phyloP scores from a whole-genome alignment of 2,113 vertebrate genomes.

The Telmatochromis brachygnathus region DNA sequence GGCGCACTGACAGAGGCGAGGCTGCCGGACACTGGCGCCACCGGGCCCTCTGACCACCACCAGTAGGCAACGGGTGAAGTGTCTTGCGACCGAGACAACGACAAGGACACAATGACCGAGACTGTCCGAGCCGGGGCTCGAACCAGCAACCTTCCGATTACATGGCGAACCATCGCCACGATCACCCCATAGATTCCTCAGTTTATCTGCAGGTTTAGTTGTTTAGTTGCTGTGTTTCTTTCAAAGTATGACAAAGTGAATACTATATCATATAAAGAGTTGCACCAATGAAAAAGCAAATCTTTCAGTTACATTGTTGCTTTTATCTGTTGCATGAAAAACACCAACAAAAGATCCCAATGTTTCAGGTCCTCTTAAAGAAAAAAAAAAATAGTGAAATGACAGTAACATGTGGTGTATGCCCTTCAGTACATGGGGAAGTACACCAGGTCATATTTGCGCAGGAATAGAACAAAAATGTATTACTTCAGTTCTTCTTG shows the following conservation, averaged over 20 bases:
- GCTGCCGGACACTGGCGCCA: neutral
- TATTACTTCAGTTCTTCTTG: neutral
- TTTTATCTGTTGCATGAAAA: neutral
- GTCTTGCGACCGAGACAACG: neutral
- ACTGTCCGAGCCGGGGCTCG: neutral
- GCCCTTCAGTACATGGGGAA: neutral
- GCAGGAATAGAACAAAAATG: fast-evolving
- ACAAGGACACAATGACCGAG: neutral
- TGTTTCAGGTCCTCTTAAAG: neutral
- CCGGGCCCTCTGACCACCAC: neutral
- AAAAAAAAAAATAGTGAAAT: neutral
- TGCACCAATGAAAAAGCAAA: fast-evolving
- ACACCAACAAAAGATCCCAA: neutral
- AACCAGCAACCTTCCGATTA: neutral
- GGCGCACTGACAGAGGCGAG: neutral
- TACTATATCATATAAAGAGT: neutral
- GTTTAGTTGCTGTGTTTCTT: fast-evolving
- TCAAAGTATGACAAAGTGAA: neutral
- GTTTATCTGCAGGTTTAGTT: neutral
- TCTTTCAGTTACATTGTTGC: neutral
- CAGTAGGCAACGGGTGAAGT: neutral
- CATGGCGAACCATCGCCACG: neutral
- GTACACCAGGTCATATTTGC: neutral
- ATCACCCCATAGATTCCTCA: neutral
- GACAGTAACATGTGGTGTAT: neutral